Conservation (phyloP, 2,888 invertebrate genomes). For the Synergus laeviventris region DNA sequence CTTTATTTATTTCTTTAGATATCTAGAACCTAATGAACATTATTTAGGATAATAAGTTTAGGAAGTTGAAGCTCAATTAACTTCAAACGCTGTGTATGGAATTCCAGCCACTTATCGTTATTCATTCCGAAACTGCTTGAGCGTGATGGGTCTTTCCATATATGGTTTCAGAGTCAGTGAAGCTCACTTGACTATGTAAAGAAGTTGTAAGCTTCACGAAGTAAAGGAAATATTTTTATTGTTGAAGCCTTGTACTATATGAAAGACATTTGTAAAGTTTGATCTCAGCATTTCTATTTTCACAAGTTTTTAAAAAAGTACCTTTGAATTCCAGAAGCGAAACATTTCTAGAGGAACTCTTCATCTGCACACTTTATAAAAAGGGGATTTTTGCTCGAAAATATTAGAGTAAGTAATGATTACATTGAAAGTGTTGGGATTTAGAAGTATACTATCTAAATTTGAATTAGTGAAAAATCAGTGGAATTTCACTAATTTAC, state of each 20-base stretch:
- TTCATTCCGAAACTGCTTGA: not conserved
- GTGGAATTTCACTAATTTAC: too few relatives aligned
- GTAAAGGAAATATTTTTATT: conserved; percentile 7
- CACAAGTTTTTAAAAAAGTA: not conserved
- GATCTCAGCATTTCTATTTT: not conserved
- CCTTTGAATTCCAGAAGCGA: not conserved
- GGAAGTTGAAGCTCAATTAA: not conserved
- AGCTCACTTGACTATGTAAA: conserved; percentile 1
- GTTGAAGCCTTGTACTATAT: not conserved
- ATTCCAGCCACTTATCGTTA: not conserved
- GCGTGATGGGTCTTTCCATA: not conserved
- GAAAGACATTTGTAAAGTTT: conserved; percentile 6
- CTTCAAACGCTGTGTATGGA: not conserved
- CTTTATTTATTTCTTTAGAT: not conserved
- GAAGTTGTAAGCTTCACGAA: not conserved
- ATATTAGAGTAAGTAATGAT: too few relatives aligned
- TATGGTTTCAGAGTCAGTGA: conserved; percentile 3
- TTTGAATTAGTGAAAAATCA: too few relatives aligned
- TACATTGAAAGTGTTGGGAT: too few relatives aligned
- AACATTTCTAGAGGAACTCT: not conserved
- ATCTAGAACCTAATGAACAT: not conserved
- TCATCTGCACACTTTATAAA: not conserved
- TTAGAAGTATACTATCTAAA: too few relatives aligned
- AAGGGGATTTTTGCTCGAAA: too few relatives aligned
- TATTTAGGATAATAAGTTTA: not conserved